These are phyloP conservation scores for Saccostrea glomerata DNA, from an alignment of 1,140 invertebrate species.

Conservation along the genomic window DNA sequence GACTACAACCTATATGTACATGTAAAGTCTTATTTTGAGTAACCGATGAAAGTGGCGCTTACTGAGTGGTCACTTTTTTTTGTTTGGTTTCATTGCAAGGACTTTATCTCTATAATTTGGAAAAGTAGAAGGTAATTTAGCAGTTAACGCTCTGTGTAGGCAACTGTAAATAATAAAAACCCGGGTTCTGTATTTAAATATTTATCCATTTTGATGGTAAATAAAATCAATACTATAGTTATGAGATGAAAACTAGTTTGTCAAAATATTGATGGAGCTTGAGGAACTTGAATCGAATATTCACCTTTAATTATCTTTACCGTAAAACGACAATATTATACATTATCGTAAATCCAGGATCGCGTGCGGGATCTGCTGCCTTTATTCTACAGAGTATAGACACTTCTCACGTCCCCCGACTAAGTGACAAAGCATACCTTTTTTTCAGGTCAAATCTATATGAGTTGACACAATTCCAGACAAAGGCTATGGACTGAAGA, in stretches of 20 bases:
- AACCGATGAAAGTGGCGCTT: no score
- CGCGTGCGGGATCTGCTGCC: background rate
- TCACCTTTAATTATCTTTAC: slow-evolving; percentile 5
- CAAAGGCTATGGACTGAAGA: background rate
- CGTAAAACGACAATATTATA: background rate
- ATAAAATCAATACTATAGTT: slow-evolving; percentile 8
- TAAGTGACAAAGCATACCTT: background rate
- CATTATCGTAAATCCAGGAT: background rate
- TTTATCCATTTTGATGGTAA: slow-evolving; percentile 12
- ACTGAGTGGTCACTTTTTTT: no score
- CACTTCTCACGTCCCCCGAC: background rate
- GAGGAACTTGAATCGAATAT: slow-evolving; percentile 3
- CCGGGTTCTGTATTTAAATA: background rate
- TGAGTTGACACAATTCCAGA: background rate
- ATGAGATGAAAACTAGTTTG: background rate
- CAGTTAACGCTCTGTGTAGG: no score
- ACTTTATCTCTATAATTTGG: no score
- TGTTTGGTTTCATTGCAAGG: no score
- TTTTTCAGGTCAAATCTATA: background rate
- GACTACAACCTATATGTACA: no score
- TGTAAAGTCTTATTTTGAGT: no score
- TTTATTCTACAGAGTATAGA: background rate
- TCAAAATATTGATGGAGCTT: slow-evolving; percentile 2
- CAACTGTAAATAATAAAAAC: no score
- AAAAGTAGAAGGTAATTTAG: no score